Base-by-base conservation (phyloP, 2,888 invertebrate species). In the Rugalucina vietnamica region DNA sequence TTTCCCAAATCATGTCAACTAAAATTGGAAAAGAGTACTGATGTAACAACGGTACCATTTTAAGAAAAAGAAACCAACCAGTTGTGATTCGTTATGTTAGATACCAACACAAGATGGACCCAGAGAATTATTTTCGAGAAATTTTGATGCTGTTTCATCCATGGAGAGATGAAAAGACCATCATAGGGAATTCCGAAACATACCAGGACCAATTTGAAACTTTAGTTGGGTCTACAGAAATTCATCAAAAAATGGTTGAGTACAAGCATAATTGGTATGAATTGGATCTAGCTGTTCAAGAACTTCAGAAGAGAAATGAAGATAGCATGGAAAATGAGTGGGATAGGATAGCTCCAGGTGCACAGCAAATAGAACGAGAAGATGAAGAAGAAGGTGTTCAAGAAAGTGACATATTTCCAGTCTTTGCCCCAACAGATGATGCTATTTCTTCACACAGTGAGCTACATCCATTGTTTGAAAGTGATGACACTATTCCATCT, bases 81-180 rank as follows among this genome's bases (percentile, higher is more conserved):
- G 36, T 29, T 37, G 74, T 82, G 18, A 78, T 82, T 29, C n/a
- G 82, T 24, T 78, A 78, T 78, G 77, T 82, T 29, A 54, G 74
- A 27, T 79, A 49, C 24, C 39, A 49, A 39, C 18, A 34, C 18
- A 57, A 74, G 27, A 70, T 34, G 5, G 75, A 82, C 34, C n/a
- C 49, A 49, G 79, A 79, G 57, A 74, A 79, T 29, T 70, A 71
- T 34, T 79, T 72, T 27, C 29, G 79, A 57, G 82, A 82, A 70
- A 77, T 12, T 18, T 37, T 79, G 29, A 29, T 82, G 49, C 43
- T 82, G 29, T 79, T 79, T 34, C 54, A 34, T 54, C 81, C 75
- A 12, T 76, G 75, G 75, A 49, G 54, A 36, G 37, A 81, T 18
- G 81, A 76, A n/a, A 24, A 43, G 4, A 18, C 2, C 4, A 39